phyloP scores from a whole-genome alignment of 1,140 invertebrate species.

The Drosophila ambigua region DNA sequence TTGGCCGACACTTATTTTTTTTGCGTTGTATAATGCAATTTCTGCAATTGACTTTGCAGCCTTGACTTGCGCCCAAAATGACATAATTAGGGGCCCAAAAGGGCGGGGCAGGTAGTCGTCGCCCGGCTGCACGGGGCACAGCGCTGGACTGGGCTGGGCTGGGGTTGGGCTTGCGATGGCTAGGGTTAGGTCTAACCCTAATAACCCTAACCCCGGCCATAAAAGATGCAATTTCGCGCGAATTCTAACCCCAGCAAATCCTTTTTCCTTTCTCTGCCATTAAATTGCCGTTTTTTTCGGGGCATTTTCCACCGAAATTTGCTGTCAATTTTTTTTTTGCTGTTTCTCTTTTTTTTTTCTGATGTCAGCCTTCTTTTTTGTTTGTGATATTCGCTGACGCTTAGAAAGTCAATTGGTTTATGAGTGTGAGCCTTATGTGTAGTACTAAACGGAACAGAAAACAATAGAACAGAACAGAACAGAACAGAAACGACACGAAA shows the following conservation, averaged over 20 bases:
- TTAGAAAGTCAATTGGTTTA: constrained; percentile 78
- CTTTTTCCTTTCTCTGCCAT: constrained; percentile 56
- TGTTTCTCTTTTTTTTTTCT: constrained; percentile 23
- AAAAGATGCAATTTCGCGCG: constrained; percentile 71
- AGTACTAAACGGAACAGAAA: too few relatives aligned
- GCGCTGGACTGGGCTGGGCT: neutral
- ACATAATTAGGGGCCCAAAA: constrained; percentile 64
- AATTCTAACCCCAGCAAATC: constrained; percentile 70
- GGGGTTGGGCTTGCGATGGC: constrained; percentile 30
- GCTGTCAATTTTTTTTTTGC: constrained; percentile 56
- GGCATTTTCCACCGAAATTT: constrained; percentile 38
- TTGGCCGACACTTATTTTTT: constrained; percentile 12
- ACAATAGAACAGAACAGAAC: too few relatives aligned
- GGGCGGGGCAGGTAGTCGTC: constrained; percentile 49
- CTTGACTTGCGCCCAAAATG: constrained; percentile 76
- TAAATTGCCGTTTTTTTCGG: constrained; percentile 52
- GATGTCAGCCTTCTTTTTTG: constrained; percentile 7
- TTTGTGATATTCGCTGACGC: constrained; percentile 39
- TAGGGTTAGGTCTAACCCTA: constrained; percentile 50
- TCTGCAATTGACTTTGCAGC: constrained; percentile 74
- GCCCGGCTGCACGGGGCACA: neutral
- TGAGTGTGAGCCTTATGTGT: constrained; percentile 16
- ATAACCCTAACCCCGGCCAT: constrained; percentile 37
- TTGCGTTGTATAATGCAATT: constrained; percentile 37
- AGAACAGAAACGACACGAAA: too few relatives aligned